A percentile compares a stretch with the other conserved stretches of the same genome.
Conservation (phyloP, 2,797 vertebrate species). For the Eidolon dupreanum region DNA sequence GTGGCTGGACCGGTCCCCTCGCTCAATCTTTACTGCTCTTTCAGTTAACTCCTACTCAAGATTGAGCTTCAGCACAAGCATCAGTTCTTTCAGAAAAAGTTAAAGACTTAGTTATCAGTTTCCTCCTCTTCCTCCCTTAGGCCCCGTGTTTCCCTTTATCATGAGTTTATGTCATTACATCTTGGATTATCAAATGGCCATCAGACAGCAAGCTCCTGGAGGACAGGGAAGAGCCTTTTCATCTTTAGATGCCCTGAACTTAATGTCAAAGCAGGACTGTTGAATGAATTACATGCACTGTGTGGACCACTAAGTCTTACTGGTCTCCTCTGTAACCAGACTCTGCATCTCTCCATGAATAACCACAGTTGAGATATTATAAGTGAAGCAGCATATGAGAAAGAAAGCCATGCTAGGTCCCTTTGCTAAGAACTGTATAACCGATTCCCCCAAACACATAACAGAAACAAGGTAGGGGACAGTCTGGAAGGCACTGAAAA, state of each 20-base stretch:
- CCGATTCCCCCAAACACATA: not conserved
- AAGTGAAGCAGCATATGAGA: not conserved
- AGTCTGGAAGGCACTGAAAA: not conserved
- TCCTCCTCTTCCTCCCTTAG: not conserved
- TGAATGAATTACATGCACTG: not conserved
- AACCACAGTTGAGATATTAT: not conserved
- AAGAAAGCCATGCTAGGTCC: not conserved
- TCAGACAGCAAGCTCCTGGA: not conserved
- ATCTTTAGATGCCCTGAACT: not conserved
- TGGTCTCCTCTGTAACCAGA: not conserved
- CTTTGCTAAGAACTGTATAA: not conserved
- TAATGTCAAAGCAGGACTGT: not conserved
- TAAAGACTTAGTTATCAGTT: not conserved
- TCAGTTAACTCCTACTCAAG: not conserved
- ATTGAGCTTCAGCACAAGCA: not conserved
- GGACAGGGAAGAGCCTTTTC: not conserved
- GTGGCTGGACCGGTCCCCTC: not conserved
- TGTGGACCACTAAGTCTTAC: not conserved
- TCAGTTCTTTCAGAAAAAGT: not conserved
- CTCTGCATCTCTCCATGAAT: not conserved
- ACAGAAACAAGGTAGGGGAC: not conserved
- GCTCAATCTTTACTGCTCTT: accelerated
- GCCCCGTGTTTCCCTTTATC: not conserved
- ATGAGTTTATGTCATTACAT: not conserved
- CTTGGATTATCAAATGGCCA: not conserved